phyloP scores from a whole-genome alignment of 2,113 vertebrate genomes.

The Chaetodon trifascialis region DNA sequence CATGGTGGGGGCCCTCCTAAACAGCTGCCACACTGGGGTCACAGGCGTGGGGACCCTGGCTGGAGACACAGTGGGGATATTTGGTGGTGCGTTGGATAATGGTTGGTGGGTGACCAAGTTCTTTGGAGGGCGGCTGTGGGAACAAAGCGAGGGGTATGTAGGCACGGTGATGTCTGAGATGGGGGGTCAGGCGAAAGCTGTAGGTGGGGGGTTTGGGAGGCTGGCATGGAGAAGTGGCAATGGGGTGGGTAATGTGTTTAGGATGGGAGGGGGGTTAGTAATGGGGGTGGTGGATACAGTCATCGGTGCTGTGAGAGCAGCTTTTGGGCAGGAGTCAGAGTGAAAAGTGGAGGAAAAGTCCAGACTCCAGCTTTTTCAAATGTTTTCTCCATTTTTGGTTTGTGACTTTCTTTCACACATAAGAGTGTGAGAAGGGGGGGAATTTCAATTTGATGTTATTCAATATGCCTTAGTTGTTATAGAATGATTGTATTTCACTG shows the following conservation, averaged over 20 bases:
- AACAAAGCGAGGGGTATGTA: slow-evolving; percentile 70
- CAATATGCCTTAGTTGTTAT: slow-evolving; percentile 42
- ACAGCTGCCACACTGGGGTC: slow-evolving; percentile 76
- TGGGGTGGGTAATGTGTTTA: slow-evolving; percentile 69
- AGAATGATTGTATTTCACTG: slow-evolving; percentile 18
- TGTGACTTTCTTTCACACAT: slow-evolving; percentile 35
- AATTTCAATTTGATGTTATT: slow-evolving; percentile 44
- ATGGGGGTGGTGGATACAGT: slow-evolving; percentile 52
- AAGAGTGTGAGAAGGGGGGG: not conserved
- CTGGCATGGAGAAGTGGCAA: slow-evolving; percentile 72
- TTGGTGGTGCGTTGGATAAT: slow-evolving; percentile 60
- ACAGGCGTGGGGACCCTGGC: slow-evolving; percentile 78
- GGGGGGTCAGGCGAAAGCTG: slow-evolving; percentile 71
- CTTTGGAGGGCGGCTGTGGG: slow-evolving; percentile 68
- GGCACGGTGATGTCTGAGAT: slow-evolving; percentile 77
- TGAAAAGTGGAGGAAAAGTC: slow-evolving; percentile 20
- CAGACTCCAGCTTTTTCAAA: not conserved
- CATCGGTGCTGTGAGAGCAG: slow-evolving; percentile 51
- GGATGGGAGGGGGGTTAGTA: slow-evolving; percentile 42
- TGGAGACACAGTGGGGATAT: slow-evolving; percentile 73
- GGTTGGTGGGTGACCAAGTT: slow-evolving; percentile 73
- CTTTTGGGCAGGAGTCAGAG: slow-evolving; percentile 64
- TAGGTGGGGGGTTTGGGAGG: slow-evolving; percentile 77
- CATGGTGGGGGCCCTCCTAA: slow-evolving; percentile 70
- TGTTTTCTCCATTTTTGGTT: slow-evolving; percentile 20